Percentiles rank a stretch among this genome's conserved stretches.
Conservation (phyloP, 2,888 invertebrate genomes). For the Scaptomyza flava region DNA sequence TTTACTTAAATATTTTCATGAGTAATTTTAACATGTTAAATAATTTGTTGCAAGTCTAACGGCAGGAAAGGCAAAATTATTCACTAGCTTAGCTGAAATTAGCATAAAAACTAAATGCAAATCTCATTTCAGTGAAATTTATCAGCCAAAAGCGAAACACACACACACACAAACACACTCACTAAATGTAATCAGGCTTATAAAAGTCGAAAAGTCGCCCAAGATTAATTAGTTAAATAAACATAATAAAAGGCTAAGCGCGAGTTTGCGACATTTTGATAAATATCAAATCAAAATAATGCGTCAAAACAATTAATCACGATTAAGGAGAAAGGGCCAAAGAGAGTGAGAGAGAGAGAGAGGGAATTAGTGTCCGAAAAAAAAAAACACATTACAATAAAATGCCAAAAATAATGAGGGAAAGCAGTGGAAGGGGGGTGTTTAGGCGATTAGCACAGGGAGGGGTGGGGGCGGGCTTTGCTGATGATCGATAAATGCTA, state of each 20-base stretch:
- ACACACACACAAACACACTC: constrained; percentile 9
- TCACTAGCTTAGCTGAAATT: constrained; percentile 59
- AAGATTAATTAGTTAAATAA: constrained; percentile 74
- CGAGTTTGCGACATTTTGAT: constrained; percentile 77
- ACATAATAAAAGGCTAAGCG: constrained; percentile 75
- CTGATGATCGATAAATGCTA: constrained; percentile 71
- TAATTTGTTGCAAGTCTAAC: constrained; percentile 23
- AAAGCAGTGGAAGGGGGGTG: background rate
- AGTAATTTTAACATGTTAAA: constrained; percentile 33
- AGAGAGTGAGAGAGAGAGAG: background rate
- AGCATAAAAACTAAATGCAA: constrained; percentile 52
- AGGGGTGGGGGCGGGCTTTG: constrained; percentile 6
- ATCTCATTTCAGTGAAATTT: constrained; percentile 41
- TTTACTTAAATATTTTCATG: constrained; percentile 4
- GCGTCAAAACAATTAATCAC: constrained; percentile 78
- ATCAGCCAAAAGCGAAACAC: constrained; percentile 27
- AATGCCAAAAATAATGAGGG: constrained; percentile 58
- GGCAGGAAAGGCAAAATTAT: constrained; percentile 59
- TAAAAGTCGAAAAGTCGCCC: constrained; percentile 12
- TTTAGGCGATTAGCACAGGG: constrained; percentile 25
- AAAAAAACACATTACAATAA: constrained; percentile 28
- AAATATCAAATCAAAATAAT: constrained; percentile 79
- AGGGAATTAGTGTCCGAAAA: constrained; percentile 16
- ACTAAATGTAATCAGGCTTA: constrained; percentile 2
- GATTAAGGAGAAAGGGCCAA: constrained; percentile 54